These are phyloP conservation scores for Hephaestus fuliginosus DNA, from an alignment of 2,797 vertebrate species.

Conservation along the genomic window DNA sequence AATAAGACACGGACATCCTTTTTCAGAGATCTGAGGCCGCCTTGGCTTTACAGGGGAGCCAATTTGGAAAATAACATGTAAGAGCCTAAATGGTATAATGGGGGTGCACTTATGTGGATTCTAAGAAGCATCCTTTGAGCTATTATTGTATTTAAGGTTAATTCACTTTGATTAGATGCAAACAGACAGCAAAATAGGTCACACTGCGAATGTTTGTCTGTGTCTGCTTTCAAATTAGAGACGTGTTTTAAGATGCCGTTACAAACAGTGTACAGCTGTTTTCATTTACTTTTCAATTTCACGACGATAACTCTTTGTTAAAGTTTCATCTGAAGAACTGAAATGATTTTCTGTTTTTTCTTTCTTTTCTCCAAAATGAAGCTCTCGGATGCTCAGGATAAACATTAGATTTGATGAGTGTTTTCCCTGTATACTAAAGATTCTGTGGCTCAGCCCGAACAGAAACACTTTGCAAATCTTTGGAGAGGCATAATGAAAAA, in stretches of 20 bases:
- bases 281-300: slow-evolving; percentile 18
- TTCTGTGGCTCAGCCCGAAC: slow-evolving; percentile 37
- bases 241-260: background rate
- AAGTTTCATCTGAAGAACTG: slow-evolving; percentile 19
- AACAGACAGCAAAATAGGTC: slow-evolving; percentile 20
- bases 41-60: slow-evolving; percentile 13
- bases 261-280: background rate
- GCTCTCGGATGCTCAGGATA: slow-evolving; percentile 38
- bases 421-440: slow-evolving; percentile 46
- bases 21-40: slow-evolving; percentile 24
- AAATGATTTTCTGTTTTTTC: slow-evolving; percentile 14
- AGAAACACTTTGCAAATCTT: slow-evolving; percentile 62
- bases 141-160: slow-evolving; percentile 27
- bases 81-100: slow-evolving; percentile 38
- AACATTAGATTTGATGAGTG: slow-evolving; percentile 56
- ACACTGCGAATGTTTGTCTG: background rate
- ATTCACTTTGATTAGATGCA: slow-evolving; percentile 19
- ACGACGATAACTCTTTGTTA: slow-evolving; percentile 18
- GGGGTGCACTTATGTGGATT: slow-evolving; percentile 33
- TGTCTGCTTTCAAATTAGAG: background rate
- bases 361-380: slow-evolving; percentile 16
- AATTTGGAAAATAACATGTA: slow-evolving; percentile 44
- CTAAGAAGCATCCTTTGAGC: slow-evolving; percentile 38
- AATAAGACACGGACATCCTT: slow-evolving; percentile 20
- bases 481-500: slow-evolving; percentile 59